Evolutionary conservation across 2,797 vertebrate genomes (phyloP).

Genomic region (Anas capensis): DNA sequence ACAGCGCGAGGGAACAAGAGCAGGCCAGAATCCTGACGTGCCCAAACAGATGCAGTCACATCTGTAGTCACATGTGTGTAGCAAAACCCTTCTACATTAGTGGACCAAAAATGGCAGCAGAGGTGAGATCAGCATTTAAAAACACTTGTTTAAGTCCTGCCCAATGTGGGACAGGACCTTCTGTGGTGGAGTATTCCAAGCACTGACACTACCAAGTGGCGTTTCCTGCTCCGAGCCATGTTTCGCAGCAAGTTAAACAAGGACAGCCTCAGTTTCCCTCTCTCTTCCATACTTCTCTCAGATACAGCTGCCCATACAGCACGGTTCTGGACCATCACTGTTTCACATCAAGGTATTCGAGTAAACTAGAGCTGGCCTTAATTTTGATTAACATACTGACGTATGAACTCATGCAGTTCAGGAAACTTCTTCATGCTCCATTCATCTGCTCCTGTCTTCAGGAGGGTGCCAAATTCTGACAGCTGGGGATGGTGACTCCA

Average conservation of each 20-base stretch:
- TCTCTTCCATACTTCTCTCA: not conserved
- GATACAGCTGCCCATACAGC: not conserved
- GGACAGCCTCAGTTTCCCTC: not conserved
- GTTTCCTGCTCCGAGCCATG: no score
- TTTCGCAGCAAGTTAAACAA: not conserved
- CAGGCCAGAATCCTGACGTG: accelerated
- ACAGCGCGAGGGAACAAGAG: not conserved
- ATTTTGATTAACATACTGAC: not conserved
- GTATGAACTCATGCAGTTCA: not conserved
- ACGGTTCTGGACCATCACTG: not conserved
- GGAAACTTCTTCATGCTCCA: not conserved
- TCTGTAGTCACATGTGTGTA: no score
- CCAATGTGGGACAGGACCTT: no score
- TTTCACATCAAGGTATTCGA: not conserved
- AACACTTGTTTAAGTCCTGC: no score
- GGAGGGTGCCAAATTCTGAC: not conserved
- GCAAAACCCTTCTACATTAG: no score
- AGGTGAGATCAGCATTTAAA: no score
- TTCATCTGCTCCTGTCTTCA: not conserved
- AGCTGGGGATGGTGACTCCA: not conserved
- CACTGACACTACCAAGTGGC: no score
- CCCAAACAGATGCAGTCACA: not conserved
- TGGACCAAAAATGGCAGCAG: no score
- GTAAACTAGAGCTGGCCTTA: not conserved
- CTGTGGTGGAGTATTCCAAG: no score